Conservation (phyloP, 2,113 vertebrate genomes). For the Crotalus helleri region DNA sequence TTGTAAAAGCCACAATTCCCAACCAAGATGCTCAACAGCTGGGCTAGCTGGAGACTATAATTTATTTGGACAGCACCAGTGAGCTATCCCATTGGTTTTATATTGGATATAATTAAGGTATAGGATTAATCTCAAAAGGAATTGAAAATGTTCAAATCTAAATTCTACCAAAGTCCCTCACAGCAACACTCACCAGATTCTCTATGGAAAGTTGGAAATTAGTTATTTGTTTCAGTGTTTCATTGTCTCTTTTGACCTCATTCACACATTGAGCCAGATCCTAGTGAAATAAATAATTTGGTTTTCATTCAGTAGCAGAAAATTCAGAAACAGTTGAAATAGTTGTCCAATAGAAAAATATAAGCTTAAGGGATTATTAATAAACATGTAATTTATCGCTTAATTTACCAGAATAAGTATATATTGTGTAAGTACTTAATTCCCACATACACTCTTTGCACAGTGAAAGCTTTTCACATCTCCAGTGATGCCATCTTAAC, state of each 20-base stretch:
- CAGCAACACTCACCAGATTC: conserved; percentile 70
- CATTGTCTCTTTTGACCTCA: conserved; percentile 89
- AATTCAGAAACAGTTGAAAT: background rate
- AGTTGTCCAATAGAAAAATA: background rate
- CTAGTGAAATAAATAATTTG: conserved; percentile 51
- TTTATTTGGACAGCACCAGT: background rate
- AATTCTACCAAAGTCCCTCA: background rate
- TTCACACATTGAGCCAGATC: conserved; percentile 89
- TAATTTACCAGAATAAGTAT: background rate
- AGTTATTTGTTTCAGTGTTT: conserved; percentile 86
- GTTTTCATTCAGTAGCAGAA: background rate
- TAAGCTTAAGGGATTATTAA: background rate
- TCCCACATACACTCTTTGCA: background rate
- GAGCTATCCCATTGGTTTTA: background rate
- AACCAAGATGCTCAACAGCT: background rate
- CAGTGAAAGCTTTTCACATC: background rate
- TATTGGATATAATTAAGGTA: background rate
- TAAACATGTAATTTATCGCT: background rate
- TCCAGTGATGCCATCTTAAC: too few species aligned
- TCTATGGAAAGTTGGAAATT: conserved; percentile 87
- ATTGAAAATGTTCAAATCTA: background rate
- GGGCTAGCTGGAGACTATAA: background rate
- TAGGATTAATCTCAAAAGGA: background rate
- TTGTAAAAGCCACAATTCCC: background rate
- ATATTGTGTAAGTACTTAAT: background rate